Evolutionary conservation across 2,888 invertebrate genomes (phyloP), one percentile per base, ranked within the genome.

Genomic region (Eupithecia exiguata): DNA sequence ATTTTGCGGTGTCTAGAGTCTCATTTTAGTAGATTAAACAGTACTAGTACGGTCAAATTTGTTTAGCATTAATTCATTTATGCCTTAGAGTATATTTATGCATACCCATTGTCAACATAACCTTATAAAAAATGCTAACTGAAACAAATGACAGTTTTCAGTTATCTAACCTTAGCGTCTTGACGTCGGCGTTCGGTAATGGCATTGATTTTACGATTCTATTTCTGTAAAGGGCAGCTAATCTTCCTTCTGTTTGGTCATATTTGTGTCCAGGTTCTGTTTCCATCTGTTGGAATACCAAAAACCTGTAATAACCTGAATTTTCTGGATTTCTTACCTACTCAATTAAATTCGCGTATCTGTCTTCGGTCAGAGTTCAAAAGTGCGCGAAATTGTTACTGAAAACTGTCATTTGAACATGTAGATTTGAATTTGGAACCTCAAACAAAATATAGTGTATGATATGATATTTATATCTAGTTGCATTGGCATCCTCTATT

Each of bases 151-250:
- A 79, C 78, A 81, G 77, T 75, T 62, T 72, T 63, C 63, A 70
- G 72, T 85, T 85, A 87, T 76, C 82, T 88, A 87, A 87, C 87
- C 85, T 86, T 80, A 69, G 7, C 69, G 74, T 69, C 69, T 74
- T 69, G 74, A 76, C 79, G 65, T 63, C 66, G 66, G 74, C 76
- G 49, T 58, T 30, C 77, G 83, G 79, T 84, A 84, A 67, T 87
- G 87, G 81, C 88, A 87, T 86, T 88, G 87, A 88, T 86, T 85
- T 84, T 84, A 76, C 16, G 65, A 77, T 58, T n/a, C 74, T 81
- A 79, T 80, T 79, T 77, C 67, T 35, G 76, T 62, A 46, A 76
- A 80, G 81, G 81, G 80, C 82, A 80, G 76, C 70, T 70, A 74
- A 74, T 72, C 49, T 49, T 74, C 58, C 30, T 63, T 53, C 49